A percentile compares a stretch with the other conserved stretches of the same genome.
phyloP scores from a whole-genome alignment of 2,797 vertebrate species.

The Salmo trutta region DNA sequence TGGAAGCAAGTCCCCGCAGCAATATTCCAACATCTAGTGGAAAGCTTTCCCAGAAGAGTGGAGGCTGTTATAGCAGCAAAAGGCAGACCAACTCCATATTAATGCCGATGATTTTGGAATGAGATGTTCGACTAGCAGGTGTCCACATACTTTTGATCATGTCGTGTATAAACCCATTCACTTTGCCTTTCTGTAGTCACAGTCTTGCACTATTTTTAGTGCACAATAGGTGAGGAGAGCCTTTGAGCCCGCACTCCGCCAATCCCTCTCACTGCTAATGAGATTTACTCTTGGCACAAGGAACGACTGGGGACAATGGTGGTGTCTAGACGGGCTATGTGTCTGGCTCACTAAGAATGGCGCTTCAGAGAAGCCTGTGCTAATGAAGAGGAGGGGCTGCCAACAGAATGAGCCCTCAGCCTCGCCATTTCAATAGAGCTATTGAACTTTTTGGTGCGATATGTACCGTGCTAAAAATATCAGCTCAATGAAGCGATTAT shows the following conservation, averaged over 20 bases:
- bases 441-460: background rate
- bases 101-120: too few species aligned
- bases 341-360: background rate
- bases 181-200: background rate
- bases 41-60: too few species aligned
- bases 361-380: background rate
- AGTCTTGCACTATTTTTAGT: slow-evolving; percentile 9
- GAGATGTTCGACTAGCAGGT: too few species aligned
- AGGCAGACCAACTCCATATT: too few species aligned
- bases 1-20: too few species aligned
- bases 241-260: background rate
- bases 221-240: background rate
- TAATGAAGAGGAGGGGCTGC: background rate
- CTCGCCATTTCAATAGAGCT: background rate
- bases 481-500: background rate
- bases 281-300: slow-evolving; percentile 15
- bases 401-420: background rate
- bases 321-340: slow-evolving; percentile 3
- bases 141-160: too few species aligned
- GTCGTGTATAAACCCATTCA: background rate
- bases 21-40: too few species aligned
- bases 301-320: background rate
- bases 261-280: background rate
- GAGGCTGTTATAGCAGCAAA: too few species aligned
- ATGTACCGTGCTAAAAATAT: background rate